These are phyloP conservation scores for Xestobium rufovillosum DNA, from an alignment of 2,888 invertebrate species.

Conservation along the genomic window DNA sequence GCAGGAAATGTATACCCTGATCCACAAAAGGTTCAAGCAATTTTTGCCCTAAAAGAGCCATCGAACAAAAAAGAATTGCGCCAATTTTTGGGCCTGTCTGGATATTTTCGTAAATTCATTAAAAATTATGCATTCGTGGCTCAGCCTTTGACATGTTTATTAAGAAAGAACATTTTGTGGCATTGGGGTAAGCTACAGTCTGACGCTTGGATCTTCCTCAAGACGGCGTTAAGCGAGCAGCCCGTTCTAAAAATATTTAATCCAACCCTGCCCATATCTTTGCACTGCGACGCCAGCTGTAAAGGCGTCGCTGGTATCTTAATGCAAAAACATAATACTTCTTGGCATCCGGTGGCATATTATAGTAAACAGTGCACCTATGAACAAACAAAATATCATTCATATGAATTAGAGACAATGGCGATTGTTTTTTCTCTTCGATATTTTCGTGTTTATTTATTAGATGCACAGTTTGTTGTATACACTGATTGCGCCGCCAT, in stretches of 20 bases:
- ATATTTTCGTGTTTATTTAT: not conserved
- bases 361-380: not conserved
- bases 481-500: not conserved
- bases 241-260: not conserved
- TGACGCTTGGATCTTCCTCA: not conserved
- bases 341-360: not conserved
- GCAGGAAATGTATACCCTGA: not conserved
- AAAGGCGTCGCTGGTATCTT: not conserved
- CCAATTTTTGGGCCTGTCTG: slow-evolving; percentile 1
- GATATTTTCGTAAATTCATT: slow-evolving; percentile 1
- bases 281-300: not conserved
- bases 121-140: not conserved
- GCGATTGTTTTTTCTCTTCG: not conserved
- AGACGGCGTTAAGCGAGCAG: not conserved
- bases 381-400: not conserved
- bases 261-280: not conserved
- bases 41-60: not conserved
- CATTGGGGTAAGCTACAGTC: not conserved
- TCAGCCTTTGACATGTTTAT: not conserved
- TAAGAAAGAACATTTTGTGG: not conserved
- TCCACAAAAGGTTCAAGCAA: not conserved
- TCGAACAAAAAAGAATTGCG: not conserved
- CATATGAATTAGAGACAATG: slow-evolving; percentile 2
- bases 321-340: not conserved
- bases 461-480: not conserved